These are phyloP conservation scores for Gulo gulo DNA, from an alignment of 2,113 vertebrate genomes.

Conservation along the genomic window DNA sequence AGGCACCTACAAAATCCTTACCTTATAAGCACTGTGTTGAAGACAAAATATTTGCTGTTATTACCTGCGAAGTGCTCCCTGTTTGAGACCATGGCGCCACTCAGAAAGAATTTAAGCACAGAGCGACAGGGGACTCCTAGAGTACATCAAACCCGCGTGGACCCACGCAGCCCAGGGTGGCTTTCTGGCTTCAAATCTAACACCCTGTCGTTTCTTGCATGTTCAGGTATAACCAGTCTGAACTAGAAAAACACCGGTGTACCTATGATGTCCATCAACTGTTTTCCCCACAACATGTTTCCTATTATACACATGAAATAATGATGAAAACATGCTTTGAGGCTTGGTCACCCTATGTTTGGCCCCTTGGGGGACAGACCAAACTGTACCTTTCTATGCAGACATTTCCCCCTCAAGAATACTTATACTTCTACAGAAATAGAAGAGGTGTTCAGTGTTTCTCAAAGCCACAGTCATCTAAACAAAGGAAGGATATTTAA, in stretches of 20 bases:
- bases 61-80: neutral
- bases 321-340: neutral
- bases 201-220: neutral
- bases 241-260: neutral
- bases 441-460: neutral
- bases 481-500: slow-evolving; percentile 20
- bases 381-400: neutral
- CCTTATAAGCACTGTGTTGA: neutral
- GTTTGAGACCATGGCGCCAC: neutral
- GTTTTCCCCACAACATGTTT: slow-evolving; percentile 63
- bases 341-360: neutral
- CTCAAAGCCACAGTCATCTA: neutral
- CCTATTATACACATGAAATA: slow-evolving; percentile 49
- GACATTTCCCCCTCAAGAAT: slow-evolving; percentile 20
- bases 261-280: neutral
- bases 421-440: neutral
- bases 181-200: neutral
- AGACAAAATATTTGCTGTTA: neutral
- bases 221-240: neutral
- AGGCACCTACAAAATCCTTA: neutral
- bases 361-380: neutral
- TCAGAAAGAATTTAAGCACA: neutral
- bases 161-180: neutral
- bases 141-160: neutral
- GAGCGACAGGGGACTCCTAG: neutral